Conservation (phyloP, 2,888 invertebrate species). For the Pimpla rufipes region DNA sequence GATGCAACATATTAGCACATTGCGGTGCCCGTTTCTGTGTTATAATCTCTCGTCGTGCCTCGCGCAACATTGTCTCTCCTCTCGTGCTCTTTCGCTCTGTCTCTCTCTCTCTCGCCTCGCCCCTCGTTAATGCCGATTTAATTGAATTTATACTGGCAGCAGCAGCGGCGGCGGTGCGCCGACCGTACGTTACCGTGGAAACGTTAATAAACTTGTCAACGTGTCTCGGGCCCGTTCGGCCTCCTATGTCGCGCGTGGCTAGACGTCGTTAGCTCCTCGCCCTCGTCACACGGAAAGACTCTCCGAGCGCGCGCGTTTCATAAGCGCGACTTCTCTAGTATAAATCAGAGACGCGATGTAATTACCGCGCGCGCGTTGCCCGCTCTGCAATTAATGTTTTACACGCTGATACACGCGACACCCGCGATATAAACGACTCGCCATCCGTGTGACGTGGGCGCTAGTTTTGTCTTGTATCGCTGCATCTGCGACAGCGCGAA, state of each 20-base stretch:
- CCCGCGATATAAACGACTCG: constrained; percentile 19
- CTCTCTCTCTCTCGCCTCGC: constrained; percentile 16
- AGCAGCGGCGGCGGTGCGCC: constrained; percentile 20
- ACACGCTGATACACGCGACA: constrained; percentile 1
- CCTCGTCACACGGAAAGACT: constrained; percentile 77
- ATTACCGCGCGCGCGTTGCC: constrained; percentile 1
- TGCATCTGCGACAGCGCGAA: constrained; percentile 59
- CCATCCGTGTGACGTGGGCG: constrained; percentile 80
- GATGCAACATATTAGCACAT: constrained; percentile 23
- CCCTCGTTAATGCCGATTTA: constrained; percentile 61
- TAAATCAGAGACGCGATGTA: constrained; percentile 61
- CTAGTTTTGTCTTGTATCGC: constrained; percentile 82
- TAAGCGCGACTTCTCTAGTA: constrained; percentile 1
- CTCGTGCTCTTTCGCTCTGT: constrained; percentile 50
- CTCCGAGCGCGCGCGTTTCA: constrained; percentile 29
- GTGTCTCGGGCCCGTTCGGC: constrained; percentile 39
- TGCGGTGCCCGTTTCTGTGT: constrained; percentile 47
- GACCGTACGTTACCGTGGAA: constrained; percentile 20
- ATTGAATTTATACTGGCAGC: constrained; percentile 59
- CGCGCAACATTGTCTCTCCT: constrained; percentile 53
- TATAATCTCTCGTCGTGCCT: constrained; percentile 54
- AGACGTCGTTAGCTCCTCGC: constrained; percentile 80
- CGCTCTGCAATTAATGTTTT: constrained; percentile 16
- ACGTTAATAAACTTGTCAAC: constrained; percentile 66
- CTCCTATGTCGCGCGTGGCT: constrained; percentile 70